Evolutionary conservation across 92 coral and sea anemone genomes (phyloP).

Genomic region (Epizoanthus scotinus): DNA sequence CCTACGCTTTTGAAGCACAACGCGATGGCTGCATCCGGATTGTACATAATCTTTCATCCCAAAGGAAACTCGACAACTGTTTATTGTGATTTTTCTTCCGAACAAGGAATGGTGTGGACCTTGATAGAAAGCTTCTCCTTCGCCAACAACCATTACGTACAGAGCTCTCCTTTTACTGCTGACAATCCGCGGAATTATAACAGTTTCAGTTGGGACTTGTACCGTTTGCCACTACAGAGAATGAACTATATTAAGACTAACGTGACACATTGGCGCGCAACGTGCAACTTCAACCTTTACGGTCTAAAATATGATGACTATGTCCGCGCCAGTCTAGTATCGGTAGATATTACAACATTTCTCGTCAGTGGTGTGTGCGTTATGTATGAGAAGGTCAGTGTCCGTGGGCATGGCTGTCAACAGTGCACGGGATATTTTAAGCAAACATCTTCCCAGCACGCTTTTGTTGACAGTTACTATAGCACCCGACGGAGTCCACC

Average conservation of each 20-base stretch:
- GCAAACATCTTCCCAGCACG: neutral
- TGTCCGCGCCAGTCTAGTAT: neutral
- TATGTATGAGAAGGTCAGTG: too few relatives aligned
- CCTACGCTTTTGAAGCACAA: constrained; percentile 15
- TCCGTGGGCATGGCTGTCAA: too few relatives aligned
- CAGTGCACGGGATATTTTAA: neutral
- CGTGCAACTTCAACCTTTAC: constrained; percentile 7
- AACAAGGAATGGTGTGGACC: constrained; percentile 30
- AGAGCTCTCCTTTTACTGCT: neutral
- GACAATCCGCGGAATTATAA: constrained; percentile 10
- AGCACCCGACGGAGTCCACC: neutral
- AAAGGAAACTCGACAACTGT: neutral
- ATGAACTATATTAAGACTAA: neutral
- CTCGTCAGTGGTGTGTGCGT: neutral
- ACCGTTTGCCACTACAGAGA: neutral
- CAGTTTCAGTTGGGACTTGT: constrained; percentile 1
- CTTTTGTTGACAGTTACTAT: neutral
- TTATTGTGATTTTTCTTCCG: constrained; percentile 21
- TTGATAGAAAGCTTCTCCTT: constrained; percentile 7
- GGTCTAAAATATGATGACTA: constrained; percentile 19
- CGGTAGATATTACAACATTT: neutral
- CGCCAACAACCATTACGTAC: constrained; percentile 1
- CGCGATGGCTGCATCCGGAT: neutral
- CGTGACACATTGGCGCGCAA: constrained; percentile 17
- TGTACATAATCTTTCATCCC: neutral